Base-by-base conservation (phyloP, 2,888 invertebrate genomes). In the Phrixothrix hirtus region DNA sequence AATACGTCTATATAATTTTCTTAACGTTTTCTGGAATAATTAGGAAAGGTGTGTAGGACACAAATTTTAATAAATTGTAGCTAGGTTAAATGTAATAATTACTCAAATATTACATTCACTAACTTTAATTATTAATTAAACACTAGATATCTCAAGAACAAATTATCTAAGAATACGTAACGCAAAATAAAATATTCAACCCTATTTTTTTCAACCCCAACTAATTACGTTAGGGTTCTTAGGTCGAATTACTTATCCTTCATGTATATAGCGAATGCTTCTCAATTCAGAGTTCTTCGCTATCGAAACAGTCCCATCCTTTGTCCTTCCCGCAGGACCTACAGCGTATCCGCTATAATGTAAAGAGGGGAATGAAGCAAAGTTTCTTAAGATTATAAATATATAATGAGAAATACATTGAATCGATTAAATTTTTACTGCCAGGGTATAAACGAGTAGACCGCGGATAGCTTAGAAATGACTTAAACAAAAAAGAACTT, bases 171-270 rank as follows among this genome's bases (percentile, higher is more conserved):
- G 37, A 27, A 50, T 47, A 57, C 57, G 54, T 31, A 46, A 57
- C 29, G 54, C 55, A 47, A 65, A 65, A 65, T 63, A 65, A 68
- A 68, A 67, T 70, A 68, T 69, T 70, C 74, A 82, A 82, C 82
- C 82, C 82, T 81, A 81, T 82, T 81, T 71, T 69, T 69, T 67
- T 67, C 69, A 66, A 64, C 71, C 80, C 81, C 81, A 81, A 81
- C 82, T 83, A 83, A 83, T 83, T 83, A 83, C 81, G 82, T 83
- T 83, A 81, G 82, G 82, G 82, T 82, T 81, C 81, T 82, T 81
- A 81, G 81, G 80, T 80, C 80, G 81, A 82, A 83, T 83, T 83
- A 82, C 82, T 82, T 82, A 82, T 82, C 78, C 81, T 81, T 72
- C 72, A 67, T 66, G 66, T 67, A 64, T 66, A 64, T 63, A 62